These are phyloP conservation scores for Belgica antarctica DNA, from an alignment of 2,888 invertebrate genomes.

Conservation along the genomic window DNA sequence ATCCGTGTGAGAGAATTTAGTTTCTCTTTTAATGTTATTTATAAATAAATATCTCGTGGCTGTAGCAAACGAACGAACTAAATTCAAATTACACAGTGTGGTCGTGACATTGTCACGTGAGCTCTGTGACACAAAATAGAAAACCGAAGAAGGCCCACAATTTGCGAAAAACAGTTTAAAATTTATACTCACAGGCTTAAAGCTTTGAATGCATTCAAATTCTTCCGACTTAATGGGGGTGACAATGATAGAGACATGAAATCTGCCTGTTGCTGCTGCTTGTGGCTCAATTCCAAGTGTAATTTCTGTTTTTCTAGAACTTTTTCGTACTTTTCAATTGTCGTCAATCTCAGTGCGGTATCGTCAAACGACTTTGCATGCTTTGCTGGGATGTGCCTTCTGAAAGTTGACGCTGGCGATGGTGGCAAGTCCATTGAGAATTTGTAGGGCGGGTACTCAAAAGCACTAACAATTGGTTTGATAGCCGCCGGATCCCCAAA, in stretches of 20 bases:
- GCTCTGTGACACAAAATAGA: too few species aligned
- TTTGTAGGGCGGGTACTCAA: conserved; percentile 15
- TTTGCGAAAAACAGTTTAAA: too few species aligned
- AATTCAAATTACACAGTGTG: too few species aligned
- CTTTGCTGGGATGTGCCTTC: too few species aligned
- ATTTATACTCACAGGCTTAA: conserved; percentile 55
- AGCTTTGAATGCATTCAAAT: conserved; percentile 53
- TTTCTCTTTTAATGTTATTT: too few species aligned
- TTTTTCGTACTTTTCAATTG: conserved; percentile 23
- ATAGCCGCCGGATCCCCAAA: conserved; percentile 9
- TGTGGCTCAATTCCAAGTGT: conserved; percentile 26
- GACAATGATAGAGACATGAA: conserved; percentile 55
- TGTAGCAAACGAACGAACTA: too few species aligned
- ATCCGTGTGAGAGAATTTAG: too few species aligned
- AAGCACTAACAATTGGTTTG: conserved; percentile 37
- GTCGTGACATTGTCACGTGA: too few species aligned
- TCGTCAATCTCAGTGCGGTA: not conserved
- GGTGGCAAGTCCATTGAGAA: not conserved
- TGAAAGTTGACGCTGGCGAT: not conserved
- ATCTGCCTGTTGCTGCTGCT: conserved; percentile 46
- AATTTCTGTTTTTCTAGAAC: conserved; percentile 23
- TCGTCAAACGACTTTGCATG: conserved; percentile 21
- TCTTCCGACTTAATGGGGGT: conserved; percentile 54
- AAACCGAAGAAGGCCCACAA: too few species aligned
- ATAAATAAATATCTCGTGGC: too few species aligned